A percentile compares a stretch with the other conserved stretches of the same genome.
phyloP scores from a whole-genome alignment of 2,797 vertebrate genomes.

The Trichosurus vulpecula region DNA sequence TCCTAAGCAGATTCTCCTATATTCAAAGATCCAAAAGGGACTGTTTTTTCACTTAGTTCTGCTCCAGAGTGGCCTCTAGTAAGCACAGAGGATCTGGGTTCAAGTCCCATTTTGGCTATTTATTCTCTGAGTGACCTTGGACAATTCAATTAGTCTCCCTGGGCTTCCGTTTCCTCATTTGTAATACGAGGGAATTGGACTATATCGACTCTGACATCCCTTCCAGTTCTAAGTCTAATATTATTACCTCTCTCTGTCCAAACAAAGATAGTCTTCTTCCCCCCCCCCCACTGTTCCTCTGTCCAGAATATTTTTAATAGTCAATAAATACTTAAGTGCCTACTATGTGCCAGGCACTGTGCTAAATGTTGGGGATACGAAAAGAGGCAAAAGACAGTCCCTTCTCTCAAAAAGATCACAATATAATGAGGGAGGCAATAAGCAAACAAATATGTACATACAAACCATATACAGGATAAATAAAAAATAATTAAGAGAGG shows the following conservation, averaged over 20 bases:
- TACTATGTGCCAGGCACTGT: not conserved
- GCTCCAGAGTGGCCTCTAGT: not conserved
- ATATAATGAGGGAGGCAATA: not conserved
- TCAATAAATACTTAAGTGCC: not conserved
- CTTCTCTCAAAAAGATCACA: not conserved
- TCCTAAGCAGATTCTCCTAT: not conserved
- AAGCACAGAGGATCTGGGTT: not conserved
- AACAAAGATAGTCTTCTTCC: not conserved
- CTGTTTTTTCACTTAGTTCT: not conserved
- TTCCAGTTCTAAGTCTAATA: not conserved
- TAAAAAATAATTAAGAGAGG: not conserved
- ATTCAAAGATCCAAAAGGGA: not conserved
- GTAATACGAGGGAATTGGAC: not conserved
- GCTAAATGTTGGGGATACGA: not conserved
- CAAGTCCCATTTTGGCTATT: not conserved
- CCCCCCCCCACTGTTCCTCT: not conserved
- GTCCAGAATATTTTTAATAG: not conserved
- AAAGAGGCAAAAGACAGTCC: not conserved
- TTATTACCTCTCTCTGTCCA: not conserved
- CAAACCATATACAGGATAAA: not conserved
- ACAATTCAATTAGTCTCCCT: not conserved
- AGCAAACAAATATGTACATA: not conserved
- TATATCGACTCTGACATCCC: not conserved
- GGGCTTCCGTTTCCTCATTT: not conserved
- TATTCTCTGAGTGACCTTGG: not conserved